These are phyloP conservation scores for Spheniscus mendiculus DNA, from an alignment of 2,113 vertebrate genomes.

Conservation along the genomic window DNA sequence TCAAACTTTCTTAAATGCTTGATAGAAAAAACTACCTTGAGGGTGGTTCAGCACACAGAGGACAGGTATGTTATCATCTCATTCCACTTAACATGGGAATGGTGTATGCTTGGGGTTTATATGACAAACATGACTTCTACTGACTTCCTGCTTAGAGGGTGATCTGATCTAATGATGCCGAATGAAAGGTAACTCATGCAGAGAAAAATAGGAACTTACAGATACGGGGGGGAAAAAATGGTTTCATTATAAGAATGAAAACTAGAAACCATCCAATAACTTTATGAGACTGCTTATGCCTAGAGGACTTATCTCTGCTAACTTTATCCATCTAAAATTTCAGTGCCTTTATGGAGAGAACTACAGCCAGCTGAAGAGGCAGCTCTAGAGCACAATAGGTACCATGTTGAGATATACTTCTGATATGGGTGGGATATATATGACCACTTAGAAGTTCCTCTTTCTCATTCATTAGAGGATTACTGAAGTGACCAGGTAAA, in stretches of 20 bases:
- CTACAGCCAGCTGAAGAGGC: not conserved
- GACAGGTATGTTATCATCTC: not conserved
- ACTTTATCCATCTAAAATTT: not conserved
- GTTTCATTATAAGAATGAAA: not conserved
- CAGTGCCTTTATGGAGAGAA: not conserved
- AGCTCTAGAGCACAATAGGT: not conserved
- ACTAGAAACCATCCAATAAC: not conserved
- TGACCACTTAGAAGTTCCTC: not conserved
- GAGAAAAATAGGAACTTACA: not conserved
- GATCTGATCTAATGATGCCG: not conserved
- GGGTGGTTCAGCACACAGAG: not conserved
- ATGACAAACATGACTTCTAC: not conserved
- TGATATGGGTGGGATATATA: not conserved
- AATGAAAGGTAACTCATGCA: not conserved
- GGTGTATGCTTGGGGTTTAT: not conserved
- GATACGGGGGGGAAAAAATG: not conserved
- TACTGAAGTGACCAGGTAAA: accelerated
- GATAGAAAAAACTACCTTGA: not conserved
- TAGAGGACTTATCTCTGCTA: not conserved
- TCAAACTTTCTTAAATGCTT: not conserved
- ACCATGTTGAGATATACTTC: not conserved
- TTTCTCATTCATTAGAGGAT: not conserved
- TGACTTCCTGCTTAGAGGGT: not conserved
- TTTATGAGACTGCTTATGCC: not conserved
- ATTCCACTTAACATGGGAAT: not conserved